Conservation (phyloP, 2,888 invertebrate species). For the Temnothorax unifasciatus region DNA sequence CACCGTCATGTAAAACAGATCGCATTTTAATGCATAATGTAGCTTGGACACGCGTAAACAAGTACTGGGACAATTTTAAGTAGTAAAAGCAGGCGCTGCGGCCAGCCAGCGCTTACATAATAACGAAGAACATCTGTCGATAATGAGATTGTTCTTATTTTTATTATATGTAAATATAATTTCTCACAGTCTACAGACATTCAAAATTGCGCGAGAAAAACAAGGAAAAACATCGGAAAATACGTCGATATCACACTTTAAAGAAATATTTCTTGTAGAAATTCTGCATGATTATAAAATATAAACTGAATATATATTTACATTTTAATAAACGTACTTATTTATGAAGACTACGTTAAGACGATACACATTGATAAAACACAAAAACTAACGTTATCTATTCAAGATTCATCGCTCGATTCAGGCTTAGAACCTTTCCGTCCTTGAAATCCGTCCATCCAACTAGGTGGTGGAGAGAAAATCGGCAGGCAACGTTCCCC, state of each 20-base stretch:
- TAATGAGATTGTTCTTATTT: constrained; percentile 31
- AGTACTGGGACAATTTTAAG: constrained; percentile 34
- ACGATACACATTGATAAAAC: not conserved
- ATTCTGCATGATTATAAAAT: not conserved
- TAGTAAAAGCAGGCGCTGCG: constrained; percentile 38
- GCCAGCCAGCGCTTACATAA: constrained; percentile 41
- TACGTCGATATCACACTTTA: not conserved
- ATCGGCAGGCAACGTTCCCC: not conserved
- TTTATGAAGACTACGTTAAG: not conserved
- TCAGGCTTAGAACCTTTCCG: not conserved
- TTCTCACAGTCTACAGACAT: not conserved
- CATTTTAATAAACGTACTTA: not conserved
- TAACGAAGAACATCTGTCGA: constrained; percentile 20
- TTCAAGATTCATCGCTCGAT: not conserved
- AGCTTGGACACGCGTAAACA: not conserved
- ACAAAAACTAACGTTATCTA: not conserved
- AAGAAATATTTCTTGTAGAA: not conserved
- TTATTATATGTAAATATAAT: not conserved
- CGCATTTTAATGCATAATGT: constrained; percentile 21
- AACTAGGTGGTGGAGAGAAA: not conserved
- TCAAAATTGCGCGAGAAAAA: not conserved
- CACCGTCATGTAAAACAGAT: constrained; percentile 15
- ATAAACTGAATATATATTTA: not conserved
- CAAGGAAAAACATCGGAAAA: not conserved
- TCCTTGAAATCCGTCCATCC: not conserved